Conservation (phyloP, 2,888 invertebrate genomes). For the Rugalucina vietnamica region DNA sequence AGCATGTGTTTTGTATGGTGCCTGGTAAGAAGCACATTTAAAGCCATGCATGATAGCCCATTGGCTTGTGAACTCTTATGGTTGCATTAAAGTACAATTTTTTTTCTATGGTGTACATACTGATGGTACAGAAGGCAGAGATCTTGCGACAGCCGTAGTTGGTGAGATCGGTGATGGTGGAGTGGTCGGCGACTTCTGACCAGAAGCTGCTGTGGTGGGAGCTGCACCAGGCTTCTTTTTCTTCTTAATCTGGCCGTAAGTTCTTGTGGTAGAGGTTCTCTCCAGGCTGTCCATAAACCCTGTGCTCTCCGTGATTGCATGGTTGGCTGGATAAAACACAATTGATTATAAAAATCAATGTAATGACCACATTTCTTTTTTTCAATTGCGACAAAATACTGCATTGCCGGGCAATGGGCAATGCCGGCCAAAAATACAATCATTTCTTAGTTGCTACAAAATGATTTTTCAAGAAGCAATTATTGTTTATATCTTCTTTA, state of each 20-base stretch:
- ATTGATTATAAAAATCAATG: too few relatives aligned
- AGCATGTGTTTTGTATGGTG: too few relatives aligned
- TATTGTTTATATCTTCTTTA: too few relatives aligned
- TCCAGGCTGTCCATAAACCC: constrained; percentile 96
- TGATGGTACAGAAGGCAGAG: constrained; percentile 79
- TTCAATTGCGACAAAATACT: background rate
- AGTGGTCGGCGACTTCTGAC: constrained; percentile 69
- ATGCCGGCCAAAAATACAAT: too few relatives aligned
- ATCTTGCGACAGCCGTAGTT: constrained; percentile 70
- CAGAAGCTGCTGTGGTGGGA: constrained; percentile 89
- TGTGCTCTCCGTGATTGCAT: constrained; percentile 92
- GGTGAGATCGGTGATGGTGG: constrained; percentile 74
- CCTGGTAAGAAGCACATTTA: too few relatives aligned
- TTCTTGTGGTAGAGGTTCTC: constrained; percentile 86
- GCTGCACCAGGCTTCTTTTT: constrained; percentile 58
- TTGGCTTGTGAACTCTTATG: too few relatives aligned
- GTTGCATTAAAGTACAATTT: too few relatives aligned
- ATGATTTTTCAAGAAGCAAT: too few relatives aligned
- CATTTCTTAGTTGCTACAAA: too few relatives aligned
- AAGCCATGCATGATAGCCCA: too few relatives aligned
- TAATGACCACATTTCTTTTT: background rate
- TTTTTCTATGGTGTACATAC: constrained; percentile 69
- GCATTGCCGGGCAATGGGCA: background rate
- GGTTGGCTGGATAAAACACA: constrained; percentile 58
- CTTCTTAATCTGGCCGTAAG: constrained; percentile 86